Base-by-base conservation (phyloP, 2,113 vertebrate species). In the Xiphophorus maculatus region DNA sequence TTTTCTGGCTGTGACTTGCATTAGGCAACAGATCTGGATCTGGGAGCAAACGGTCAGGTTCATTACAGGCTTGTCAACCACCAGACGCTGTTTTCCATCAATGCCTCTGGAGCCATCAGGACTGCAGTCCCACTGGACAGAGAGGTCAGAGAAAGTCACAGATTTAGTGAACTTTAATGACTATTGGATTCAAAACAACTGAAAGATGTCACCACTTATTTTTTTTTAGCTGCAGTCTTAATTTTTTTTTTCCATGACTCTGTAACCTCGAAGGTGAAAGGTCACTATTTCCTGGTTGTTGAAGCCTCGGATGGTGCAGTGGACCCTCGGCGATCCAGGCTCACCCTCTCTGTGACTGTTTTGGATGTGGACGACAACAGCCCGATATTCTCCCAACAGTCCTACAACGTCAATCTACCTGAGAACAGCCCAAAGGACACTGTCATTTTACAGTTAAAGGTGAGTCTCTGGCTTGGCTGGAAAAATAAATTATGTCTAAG, bases 351-450 rank as follows among this genome's bases (percentile, higher is more conserved):
- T 0, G 82, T 99, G 87, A 95, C 91, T 4, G 96, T 99, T 60
- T 90, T 97, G 88, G 98, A 99, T 13, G 95, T 99, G 0, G 97
- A 99, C 22, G 98, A 99, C 90, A 99, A 99, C 81, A 98, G 96
- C 73, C 98, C 98, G 0, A 88, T 96, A 25, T 99, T 99, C 75
- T 95, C 93, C 35, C 97, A 97, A 15, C 61, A 95, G 32, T 95
- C 94, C 3, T 99, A 99, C 74, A 77, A 91, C 0, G 94, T 95
- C 2, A 83, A 77, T 0, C 93, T 99, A 11, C 96, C 98, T 1
- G 98, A 99, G 91, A 99, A 99, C 70, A 95, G 95, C 58, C 95
- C 95, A 0, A 89, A 93, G 19, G 94, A 96, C 25, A 96, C 94
- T 0, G 87, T 95, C 44, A 95, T 99, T 61, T 90, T 99, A 65